These are phyloP conservation scores for Microctonus aethiopoides DNA, from an alignment of 2,888 invertebrate species.

Conservation along the genomic window DNA sequence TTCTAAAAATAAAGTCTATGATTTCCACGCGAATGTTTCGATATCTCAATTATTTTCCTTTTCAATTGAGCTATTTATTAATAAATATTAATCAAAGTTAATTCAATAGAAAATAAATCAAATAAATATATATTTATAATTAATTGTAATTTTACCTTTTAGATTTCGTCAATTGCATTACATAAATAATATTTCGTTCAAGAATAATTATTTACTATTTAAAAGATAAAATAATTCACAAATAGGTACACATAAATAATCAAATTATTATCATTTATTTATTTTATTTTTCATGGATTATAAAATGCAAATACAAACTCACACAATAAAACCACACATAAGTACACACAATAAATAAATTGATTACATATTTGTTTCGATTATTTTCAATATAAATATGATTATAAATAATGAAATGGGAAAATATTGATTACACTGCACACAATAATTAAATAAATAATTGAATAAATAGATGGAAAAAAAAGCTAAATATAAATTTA, in stretches of 20 bases:
- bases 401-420: neutral
- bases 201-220: too few relatives aligned
- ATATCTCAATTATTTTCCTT: too few relatives aligned
- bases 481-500: neutral
- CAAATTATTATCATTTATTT: neutral
- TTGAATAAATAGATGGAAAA: neutral
- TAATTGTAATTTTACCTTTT: too few relatives aligned
- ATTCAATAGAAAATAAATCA: too few relatives aligned
- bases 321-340: constrained; percentile 17
- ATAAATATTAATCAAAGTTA: too few relatives aligned
- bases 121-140: too few relatives aligned
- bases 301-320: constrained; percentile 5
- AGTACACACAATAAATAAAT: constrained; percentile 4
- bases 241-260: too few relatives aligned
- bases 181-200: too few relatives aligned
- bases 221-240: too few relatives aligned
- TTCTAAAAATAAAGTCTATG: constrained; percentile 61
- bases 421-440: too few relatives aligned
- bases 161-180: too few relatives aligned
- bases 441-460: constrained; percentile 1
- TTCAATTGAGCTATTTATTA: too few relatives aligned
- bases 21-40: constrained; percentile 52
- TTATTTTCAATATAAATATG: neutral
- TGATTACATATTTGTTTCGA: neutral
- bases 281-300: neutral